Evolutionary conservation across 2,888 invertebrate species (phyloP).

Genomic region (Erynnis tages): DNA sequence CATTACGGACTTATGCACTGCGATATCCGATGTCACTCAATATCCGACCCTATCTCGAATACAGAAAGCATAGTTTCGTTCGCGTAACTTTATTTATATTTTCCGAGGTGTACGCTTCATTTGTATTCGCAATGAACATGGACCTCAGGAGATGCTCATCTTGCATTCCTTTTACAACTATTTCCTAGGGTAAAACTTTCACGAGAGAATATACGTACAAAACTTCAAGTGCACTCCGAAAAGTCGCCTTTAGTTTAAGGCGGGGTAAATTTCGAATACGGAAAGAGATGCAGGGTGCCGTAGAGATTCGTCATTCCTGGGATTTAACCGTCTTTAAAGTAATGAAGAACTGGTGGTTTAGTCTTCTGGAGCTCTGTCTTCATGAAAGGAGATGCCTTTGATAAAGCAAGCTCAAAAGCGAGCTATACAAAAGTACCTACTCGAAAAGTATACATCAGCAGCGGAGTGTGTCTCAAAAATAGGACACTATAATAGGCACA

Average conservation of each 20-base stretch:
- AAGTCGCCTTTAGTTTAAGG: constrained; percentile 10
- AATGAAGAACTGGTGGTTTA: too few species aligned
- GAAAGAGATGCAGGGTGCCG: too few species aligned
- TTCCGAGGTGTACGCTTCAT: constrained; percentile 41
- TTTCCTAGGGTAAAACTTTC: constrained; percentile 42
- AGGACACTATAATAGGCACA: too few species aligned
- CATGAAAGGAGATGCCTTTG: too few species aligned
- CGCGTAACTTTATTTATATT: constrained; percentile 28
- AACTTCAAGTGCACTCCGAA: constrained; percentile 17
- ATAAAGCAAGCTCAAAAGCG: too few species aligned
- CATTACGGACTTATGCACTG: constrained; percentile 22
- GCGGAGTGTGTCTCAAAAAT: too few species aligned
- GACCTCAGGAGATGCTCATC: constrained; percentile 44
- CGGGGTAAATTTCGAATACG: constrained; percentile 8
- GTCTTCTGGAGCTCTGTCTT: too few species aligned
- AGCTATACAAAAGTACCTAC: too few species aligned
- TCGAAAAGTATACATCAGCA: too few species aligned
- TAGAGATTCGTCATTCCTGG: too few species aligned
- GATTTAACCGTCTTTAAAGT: too few species aligned
- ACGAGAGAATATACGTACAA: constrained; percentile 25
- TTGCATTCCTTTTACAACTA: constrained; percentile 46
- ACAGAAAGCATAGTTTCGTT: not conserved
- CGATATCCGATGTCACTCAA: constrained; percentile 9
- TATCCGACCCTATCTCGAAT: not conserved
- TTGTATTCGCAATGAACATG: constrained; percentile 40